These are phyloP conservation scores for Ficedula albicollis DNA, from an alignment of 2,797 vertebrate genomes.

Conservation along the genomic window DNA sequence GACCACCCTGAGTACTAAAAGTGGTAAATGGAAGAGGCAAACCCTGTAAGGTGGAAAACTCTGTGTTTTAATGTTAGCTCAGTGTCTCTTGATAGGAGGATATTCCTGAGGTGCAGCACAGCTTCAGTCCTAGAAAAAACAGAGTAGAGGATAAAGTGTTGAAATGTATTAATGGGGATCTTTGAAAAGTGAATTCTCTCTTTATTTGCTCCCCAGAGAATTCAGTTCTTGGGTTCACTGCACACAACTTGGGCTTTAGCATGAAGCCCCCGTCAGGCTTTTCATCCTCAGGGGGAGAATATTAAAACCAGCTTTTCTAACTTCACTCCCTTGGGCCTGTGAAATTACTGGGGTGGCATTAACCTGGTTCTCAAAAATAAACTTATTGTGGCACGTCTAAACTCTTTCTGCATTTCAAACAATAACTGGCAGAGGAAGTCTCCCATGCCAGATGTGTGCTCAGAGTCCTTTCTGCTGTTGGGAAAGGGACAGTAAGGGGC, in stretches of 20 bases:
- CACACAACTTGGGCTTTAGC: background rate
- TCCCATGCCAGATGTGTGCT: rapidly evolving
- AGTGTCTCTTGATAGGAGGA: background rate
- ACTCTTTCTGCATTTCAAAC: background rate
- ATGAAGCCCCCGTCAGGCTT: background rate
- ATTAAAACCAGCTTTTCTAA: background rate
- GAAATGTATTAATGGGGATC: background rate
- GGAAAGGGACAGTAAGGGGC: background rate
- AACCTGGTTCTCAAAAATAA: background rate
- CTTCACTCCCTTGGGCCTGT: background rate
- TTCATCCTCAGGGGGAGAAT: background rate
- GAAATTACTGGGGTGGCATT: background rate
- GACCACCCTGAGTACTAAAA: rapidly evolving
- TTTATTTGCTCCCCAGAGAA: background rate
- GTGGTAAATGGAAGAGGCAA: background rate
- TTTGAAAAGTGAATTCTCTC: background rate
- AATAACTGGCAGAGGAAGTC: background rate
- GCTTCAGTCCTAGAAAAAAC: background rate
- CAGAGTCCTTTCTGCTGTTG: rapidly evolving
- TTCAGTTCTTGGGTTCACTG: background rate
- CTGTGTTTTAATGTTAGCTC: background rate
- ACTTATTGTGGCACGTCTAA: rapidly evolving
- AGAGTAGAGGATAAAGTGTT: background rate
- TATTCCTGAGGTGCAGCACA: background rate
- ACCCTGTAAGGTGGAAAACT: background rate